A percentile compares a stretch with the other conserved stretches of the same genome.
Conservation (phyloP, 2,797 vertebrate species). For the Cyclura pinguis region DNA sequence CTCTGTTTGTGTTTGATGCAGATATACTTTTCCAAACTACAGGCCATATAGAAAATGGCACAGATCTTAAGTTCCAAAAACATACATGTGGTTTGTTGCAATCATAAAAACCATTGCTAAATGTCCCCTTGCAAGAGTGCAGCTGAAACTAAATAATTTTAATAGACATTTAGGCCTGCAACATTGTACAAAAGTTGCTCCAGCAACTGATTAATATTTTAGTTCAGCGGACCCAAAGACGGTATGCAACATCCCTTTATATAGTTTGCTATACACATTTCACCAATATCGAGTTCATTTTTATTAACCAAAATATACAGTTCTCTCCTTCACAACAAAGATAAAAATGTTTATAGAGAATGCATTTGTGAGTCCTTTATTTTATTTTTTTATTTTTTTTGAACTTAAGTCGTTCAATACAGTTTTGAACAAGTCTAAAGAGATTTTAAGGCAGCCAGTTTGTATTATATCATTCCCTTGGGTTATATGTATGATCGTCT, state of each 20-base stretch:
- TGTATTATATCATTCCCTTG: slow-evolving; percentile 78
- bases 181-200: slow-evolving; percentile 1
- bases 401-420: slow-evolving; percentile 79
- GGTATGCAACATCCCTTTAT: slow-evolving; percentile 39
- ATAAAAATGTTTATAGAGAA: slow-evolving; percentile 71
- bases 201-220: background rate
- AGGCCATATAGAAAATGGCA: background rate
- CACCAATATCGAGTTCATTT: slow-evolving; percentile 71
- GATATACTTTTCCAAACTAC: background rate
- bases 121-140: background rate
- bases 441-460: slow-evolving; percentile 84
- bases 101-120: slow-evolving; percentile 20
- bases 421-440: slow-evolving; percentile 81
- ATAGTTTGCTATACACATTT: slow-evolving; percentile 66
- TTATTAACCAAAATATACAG: slow-evolving; percentile 72
- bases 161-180: slow-evolving; percentile 17
- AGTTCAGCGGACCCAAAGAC: slow-evolving; percentile 44
- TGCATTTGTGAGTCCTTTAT: slow-evolving; percentile 71
- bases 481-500: slow-evolving; percentile 79
- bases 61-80: background rate
- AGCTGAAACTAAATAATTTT: slow-evolving; percentile 33
- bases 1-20: background rate
- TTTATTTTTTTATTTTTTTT: slow-evolving; percentile 61
- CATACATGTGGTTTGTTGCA: background rate
- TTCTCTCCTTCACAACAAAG: slow-evolving; percentile 73